A percentile compares a stretch with the other conserved stretches of the same genome.
These are phyloP conservation scores for Kryptopterus vitreolus DNA, from an alignment of 2,797 vertebrate species.

Conservation along the genomic window DNA sequence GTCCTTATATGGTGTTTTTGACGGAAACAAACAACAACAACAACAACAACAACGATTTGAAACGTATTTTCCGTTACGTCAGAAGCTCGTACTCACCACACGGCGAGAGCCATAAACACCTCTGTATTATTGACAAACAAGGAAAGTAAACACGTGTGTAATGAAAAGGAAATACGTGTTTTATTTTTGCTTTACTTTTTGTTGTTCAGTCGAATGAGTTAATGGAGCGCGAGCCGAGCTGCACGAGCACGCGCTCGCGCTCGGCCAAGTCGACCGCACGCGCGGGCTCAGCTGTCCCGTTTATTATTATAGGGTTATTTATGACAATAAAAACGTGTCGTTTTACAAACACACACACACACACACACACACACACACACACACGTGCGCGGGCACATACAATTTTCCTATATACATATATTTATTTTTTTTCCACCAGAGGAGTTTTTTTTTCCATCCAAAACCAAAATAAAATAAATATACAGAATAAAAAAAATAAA, in stretches of 20 bases:
- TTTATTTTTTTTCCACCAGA: too few species aligned
- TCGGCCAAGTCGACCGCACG: not conserved
- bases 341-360: not conserved
- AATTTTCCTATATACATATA: too few species aligned
- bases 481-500: not conserved
- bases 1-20: too few species aligned
- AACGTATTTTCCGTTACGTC: not conserved
- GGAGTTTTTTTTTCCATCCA: too few species aligned
- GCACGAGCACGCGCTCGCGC: conserved; percentile 6
- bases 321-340: not conserved
- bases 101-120: not conserved
- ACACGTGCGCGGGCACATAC: too few species aligned
- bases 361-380: not conserved
- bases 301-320: not conserved
- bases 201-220: not conserved
- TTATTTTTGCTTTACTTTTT: not conserved
- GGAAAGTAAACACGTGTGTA: not conserved
- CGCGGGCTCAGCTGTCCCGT: not conserved
- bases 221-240: not conserved
- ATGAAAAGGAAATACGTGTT: not conserved
- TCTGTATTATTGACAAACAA: not conserved
- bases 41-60: not conserved
- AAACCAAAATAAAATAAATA: too few species aligned
- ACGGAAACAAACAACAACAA: not conserved
- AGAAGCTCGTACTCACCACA: too few species aligned